Evolutionary conservation across 2,113 vertebrate species (phyloP).

Genomic region (Atherinomorus stipes): DNA sequence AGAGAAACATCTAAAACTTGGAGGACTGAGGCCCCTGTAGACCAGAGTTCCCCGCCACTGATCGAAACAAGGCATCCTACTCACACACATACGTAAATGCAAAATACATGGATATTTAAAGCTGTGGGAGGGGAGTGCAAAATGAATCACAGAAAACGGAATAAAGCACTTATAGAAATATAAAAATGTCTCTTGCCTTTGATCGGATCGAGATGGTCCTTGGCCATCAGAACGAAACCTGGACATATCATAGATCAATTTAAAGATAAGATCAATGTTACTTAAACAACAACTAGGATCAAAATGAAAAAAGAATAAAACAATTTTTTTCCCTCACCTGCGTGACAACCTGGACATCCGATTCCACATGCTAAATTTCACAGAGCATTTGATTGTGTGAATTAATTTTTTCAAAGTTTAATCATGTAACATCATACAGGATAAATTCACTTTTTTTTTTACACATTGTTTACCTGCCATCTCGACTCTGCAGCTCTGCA

Average conservation of each 20-base stretch:
- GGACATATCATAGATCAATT: slow-evolving; percentile 16
- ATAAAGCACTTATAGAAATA: background rate
- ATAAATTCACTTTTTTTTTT: background rate
- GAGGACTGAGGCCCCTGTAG: too few species aligned
- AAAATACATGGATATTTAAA: slow-evolving; percentile 23
- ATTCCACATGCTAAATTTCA: slow-evolving; percentile 66
- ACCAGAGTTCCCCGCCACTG: too few species aligned
- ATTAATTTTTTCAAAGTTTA: background rate
- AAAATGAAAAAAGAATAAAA: background rate
- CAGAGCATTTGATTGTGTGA: background rate
- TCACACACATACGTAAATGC: background rate
- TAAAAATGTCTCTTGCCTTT: slow-evolving; percentile 51
- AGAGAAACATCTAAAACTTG: too few species aligned
- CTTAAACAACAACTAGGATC: too few species aligned
- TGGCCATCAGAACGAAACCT: slow-evolving; percentile 39
- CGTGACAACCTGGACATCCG: slow-evolving; percentile 73
- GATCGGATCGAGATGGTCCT: slow-evolving; percentile 31
- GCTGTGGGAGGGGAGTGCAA: background rate
- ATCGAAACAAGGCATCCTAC: background rate
- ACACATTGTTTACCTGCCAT: slow-evolving; percentile 58
- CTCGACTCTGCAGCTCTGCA: slow-evolving; percentile 61
- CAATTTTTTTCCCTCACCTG: slow-evolving; percentile 58
- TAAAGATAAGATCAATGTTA: background rate
- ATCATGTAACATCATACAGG: too few species aligned
- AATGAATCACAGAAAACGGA: too few species aligned